Evolutionary conservation across 2,888 invertebrate genomes (phyloP), one percentile per base, ranked within the genome.

Genomic region (Lithophane socia): DNA sequence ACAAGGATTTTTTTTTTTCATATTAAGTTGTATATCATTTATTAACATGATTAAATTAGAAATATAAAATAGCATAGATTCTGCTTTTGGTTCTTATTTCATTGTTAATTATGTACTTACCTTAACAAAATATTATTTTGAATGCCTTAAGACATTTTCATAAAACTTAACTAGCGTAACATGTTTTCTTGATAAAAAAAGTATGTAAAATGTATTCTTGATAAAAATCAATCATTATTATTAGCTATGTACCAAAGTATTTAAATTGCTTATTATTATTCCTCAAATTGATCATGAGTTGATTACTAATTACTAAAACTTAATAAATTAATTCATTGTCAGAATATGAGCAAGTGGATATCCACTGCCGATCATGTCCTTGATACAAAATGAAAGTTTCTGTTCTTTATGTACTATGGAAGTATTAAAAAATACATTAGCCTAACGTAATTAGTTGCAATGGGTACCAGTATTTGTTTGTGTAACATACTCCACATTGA

Each of bases 1-100:
- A 49, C 13, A 16, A 5, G 49, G 49, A 49, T 49, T 49, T n/a
- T n/a, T n/a, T n/a, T n/a, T n/a, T n/a, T 90, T 96, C 96, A 73
- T 96, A 92, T 90, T 96, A 93, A 92, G 80, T 83, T 85, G 80
- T 85, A 84, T 75, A 73, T 85, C 37, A 78, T 84, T 85, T 86
- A 82, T 84, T 85, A 68, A 79, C 77, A 74, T 83, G 67, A 60
- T 71, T 75, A 54, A 60, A 75, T 79, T 88, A 86, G 80, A 87
- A 76, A 83, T 86, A 88, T 83, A 88, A 86, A 83, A 78, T 85
- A 82, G 80, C 77, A 86, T 81, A 76, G 80, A 86, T 85, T 82
- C 64, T 70, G 71, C 61, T 74, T 73, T 76, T 77, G 60, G 54
- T 79, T 79, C 60, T 71, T 73, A 68, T 76, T 77, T 85, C 54